Evolutionary conservation across 2,888 invertebrate genomes (phyloP), one percentile per base, ranked within the genome.

Genomic region (Amblyteles armatorius): DNA sequence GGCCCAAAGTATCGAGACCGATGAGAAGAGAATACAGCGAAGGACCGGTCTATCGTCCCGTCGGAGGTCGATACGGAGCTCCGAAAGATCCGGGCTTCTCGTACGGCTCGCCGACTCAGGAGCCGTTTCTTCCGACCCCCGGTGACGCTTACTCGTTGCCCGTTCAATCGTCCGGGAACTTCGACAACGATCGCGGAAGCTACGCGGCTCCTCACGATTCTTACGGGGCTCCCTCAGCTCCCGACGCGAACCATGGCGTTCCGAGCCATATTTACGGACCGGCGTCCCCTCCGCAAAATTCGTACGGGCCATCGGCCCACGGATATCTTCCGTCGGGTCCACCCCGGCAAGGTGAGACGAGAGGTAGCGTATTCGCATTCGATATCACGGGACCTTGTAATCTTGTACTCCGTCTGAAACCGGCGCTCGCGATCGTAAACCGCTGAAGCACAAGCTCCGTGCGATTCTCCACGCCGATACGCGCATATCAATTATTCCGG

Each of bases 321-420:
- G 82, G 79, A 67, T 88, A 88, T 80, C 78, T 80, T 16, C 72
- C 83, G 11, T 55, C 80, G n/a, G 73, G 78, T 78, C 68, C 85
- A 52, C 78, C 89, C 6, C 91, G 91, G 87, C 93, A 91, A 93
- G 93, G 93, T 93, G 91, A 93, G 92, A 74, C 81, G 57, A 89
- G 90, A 92, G 91, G 90, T 93, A 91, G 84, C 83, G 87, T 87
- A 89, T 89, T 63, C 44, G 85, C 82, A 77, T 52, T 74, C 69
- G 72, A 60, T 72, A 57, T n/a, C 55, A 63, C 60, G 40, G 13
- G 16, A 29, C 16, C 22, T 40, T 22, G 40, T 57, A 29, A 69
- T 13, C 72, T 79, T 69, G 40, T n/a, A 65, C 26, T 57, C 72
- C 33, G 52, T 44, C 44, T 67, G 16, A n/a, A 19, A 33, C n/a